Evolutionary conservation across 2,113 vertebrate genomes (phyloP).

Genomic region (Telmatochromis brachygnathus): DNA sequence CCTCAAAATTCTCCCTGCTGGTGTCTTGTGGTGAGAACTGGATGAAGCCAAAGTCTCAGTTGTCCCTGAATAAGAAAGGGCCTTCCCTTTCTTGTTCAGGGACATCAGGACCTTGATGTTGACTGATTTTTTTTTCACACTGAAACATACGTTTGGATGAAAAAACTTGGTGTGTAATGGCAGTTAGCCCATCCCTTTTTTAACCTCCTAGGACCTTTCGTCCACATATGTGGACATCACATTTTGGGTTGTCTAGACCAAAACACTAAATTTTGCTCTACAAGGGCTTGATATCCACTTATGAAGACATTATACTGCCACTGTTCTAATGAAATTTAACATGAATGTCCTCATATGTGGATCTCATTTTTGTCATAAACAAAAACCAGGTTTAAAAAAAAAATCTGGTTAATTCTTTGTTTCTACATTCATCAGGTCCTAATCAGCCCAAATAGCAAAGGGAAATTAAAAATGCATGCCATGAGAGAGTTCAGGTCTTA

Average conservation of each 20-base stretch:
- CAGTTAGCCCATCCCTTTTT: neutral
- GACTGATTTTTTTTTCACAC: neutral
- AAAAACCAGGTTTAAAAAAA: neutral
- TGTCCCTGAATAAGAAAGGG: neutral
- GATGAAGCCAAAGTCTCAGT: neutral
- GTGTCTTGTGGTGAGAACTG: neutral
- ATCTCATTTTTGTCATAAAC: neutral
- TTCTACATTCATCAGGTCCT: neutral
- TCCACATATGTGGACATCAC: neutral
- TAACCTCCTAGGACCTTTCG: neutral
- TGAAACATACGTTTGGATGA: neutral
- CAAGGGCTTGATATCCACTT: neutral
- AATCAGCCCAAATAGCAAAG: too few species aligned
- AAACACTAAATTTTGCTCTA: neutral
- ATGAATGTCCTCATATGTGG: neutral
- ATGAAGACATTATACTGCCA: neutral
- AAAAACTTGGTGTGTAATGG: neutral
- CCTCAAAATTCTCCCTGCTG: neutral
- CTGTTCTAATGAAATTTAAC: neutral
- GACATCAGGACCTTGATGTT: neutral
- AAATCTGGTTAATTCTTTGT: neutral
- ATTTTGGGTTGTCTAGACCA: neutral
- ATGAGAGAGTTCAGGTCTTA: neutral
- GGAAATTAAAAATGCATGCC: neutral
- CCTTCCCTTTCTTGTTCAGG: neutral